A percentile compares a stretch with the other conserved stretches of the same genome.
These are phyloP conservation scores for Cottoperca gobio DNA, from an alignment of 2,797 vertebrate genomes.

Conservation along the genomic window DNA sequence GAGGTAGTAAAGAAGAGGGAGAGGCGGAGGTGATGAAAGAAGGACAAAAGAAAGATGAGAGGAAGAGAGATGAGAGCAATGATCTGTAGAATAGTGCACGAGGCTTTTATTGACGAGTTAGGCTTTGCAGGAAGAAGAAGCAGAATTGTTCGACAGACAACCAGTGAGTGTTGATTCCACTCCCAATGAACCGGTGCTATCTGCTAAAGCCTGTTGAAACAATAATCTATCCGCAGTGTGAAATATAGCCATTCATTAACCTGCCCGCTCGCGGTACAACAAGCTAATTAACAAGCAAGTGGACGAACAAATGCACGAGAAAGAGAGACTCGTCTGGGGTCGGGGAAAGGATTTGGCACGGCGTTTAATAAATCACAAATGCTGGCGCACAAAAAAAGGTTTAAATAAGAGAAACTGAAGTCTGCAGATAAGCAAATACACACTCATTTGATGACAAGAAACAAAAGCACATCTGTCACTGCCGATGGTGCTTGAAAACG, in stretches of 20 bases:
- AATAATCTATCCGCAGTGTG: slow-evolving; percentile 60
- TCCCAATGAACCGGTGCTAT: slow-evolving; percentile 52
- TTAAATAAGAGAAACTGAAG: slow-evolving; percentile 10
- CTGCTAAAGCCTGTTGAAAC: slow-evolving; percentile 43
- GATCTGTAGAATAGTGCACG: slow-evolving; percentile 52
- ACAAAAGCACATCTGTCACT: slow-evolving; percentile 15
- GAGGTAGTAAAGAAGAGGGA: slow-evolving; percentile 18
- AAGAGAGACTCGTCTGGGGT: slow-evolving; percentile 51
- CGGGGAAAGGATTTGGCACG: slow-evolving; percentile 29
- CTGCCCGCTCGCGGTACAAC: slow-evolving; percentile 39
- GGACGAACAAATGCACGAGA: slow-evolving; percentile 19
- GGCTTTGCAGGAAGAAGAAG: slow-evolving; percentile 18
- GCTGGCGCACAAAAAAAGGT: slow-evolving; percentile 5
- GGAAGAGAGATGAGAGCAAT: slow-evolving; percentile 57
- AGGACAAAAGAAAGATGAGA: slow-evolving; percentile 33
- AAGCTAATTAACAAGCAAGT: slow-evolving; percentile 60
- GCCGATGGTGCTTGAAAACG: no score
- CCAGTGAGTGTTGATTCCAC: slow-evolving; percentile 36
- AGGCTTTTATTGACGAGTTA: slow-evolving; percentile 52
- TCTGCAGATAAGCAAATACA: background rate
- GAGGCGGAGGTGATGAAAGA: slow-evolving; percentile 16
- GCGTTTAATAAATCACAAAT: slow-evolving; percentile 26
- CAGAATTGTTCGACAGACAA: background rate
- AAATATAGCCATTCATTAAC: slow-evolving; percentile 63
- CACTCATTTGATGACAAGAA: slow-evolving; percentile 4